These are phyloP conservation scores for Seriola aureovittata DNA, from an alignment of 2,113 vertebrate genomes.

Conservation along the genomic window DNA sequence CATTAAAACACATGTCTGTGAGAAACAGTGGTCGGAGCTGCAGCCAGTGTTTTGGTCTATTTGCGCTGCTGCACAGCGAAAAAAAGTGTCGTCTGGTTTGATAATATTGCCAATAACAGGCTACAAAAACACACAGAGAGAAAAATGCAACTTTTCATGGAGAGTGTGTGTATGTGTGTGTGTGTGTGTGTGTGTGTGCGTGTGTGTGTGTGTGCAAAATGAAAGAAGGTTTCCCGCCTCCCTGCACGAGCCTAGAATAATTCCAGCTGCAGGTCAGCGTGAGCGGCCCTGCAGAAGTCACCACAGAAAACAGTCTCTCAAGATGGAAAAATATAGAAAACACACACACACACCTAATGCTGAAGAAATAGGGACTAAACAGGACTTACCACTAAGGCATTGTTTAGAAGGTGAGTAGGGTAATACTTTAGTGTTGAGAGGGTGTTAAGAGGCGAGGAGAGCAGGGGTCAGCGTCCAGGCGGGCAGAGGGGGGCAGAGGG, in stretches of 20 bases:
- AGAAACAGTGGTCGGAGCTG: neutral
- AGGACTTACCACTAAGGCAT: conserved; percentile 86
- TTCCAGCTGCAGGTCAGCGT: conserved; percentile 39
- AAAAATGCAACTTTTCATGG: conserved; percentile 30
- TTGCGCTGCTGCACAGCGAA: neutral
- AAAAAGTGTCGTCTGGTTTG: neutral
- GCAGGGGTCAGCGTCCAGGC: conserved; percentile 84
- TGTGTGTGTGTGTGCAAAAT: neutral
- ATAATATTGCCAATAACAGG: neutral
- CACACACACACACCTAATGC: conserved; percentile 72
- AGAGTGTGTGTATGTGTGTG: neutral
- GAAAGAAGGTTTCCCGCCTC: neutral
- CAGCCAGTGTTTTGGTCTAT: neutral
- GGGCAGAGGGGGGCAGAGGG: conserved; percentile 81
- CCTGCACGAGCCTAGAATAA: conserved; percentile 8
- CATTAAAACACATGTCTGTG: conserved; percentile 8
- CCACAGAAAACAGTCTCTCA: conserved; percentile 28
- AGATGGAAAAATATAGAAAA: conserved; percentile 32
- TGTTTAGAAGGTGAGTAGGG: conserved; percentile 86
- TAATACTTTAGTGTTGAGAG: conserved; percentile 85
- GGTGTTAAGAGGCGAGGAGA: conserved; percentile 82
- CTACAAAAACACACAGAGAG: neutral
- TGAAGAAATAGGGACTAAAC: conserved; percentile 78
- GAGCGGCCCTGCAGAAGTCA: conserved; percentile 36
- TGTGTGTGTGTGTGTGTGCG: neutral